These are phyloP conservation scores for Zygaena filipendulae DNA, from an alignment of 2,888 invertebrate species.

Conservation along the genomic window DNA sequence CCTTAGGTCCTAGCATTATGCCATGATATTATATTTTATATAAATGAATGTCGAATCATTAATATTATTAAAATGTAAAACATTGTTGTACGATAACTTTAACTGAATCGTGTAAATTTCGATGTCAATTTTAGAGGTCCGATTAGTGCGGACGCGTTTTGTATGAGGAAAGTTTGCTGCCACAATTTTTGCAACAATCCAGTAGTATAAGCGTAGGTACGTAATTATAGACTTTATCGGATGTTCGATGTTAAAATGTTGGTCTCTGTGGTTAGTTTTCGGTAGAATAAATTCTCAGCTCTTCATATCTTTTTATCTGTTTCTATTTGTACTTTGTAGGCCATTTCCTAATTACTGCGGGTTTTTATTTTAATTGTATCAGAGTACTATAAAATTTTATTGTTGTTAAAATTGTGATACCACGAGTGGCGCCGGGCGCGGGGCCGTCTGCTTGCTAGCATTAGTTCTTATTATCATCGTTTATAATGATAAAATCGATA, in stretches of 20 bases:
- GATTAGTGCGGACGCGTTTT: slow-evolving; percentile 41
- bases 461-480: slow-evolving; percentile 12
- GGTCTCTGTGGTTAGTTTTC: slow-evolving; percentile 30
- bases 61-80: slow-evolving; percentile 30
- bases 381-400: too few relatives aligned
- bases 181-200: slow-evolving; percentile 56
- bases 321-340: slow-evolving; percentile 16
- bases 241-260: slow-evolving; percentile 44
- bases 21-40: slow-evolving; percentile 49
- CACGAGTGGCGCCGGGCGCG: slow-evolving; percentile 35
- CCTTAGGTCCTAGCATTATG: too few relatives aligned
- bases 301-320: slow-evolving; percentile 18
- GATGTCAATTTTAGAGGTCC: slow-evolving; percentile 62
- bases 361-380: too few relatives aligned
- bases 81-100: slow-evolving; percentile 58
- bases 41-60: slow-evolving; percentile 61
- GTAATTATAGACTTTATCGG: slow-evolving; percentile 29
- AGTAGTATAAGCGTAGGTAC: slow-evolving; percentile 31
- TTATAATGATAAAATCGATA: too few relatives aligned
- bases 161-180: slow-evolving; percentile 52
- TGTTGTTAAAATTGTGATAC: slow-evolving; percentile 52
- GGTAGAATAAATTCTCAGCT: slow-evolving; percentile 28
- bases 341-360: too few relatives aligned
- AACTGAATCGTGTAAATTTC: slow-evolving; percentile 55
- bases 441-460: slow-evolving; percentile 18